Evolutionary conservation across 2,797 vertebrate species (phyloP).

Genomic region (Hybognathus amarus): DNA sequence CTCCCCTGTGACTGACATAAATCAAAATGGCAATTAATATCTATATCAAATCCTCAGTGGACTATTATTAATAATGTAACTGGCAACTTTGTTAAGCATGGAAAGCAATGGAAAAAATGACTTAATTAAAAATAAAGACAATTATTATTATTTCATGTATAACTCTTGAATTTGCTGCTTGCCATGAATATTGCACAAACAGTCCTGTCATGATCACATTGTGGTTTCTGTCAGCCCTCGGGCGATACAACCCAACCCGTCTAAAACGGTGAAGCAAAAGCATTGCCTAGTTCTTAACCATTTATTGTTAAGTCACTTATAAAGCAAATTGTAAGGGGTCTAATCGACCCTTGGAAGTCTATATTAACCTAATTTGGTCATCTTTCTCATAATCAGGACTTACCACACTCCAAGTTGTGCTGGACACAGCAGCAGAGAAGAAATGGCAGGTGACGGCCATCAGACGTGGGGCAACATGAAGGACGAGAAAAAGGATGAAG

Average conservation of each 20-base stretch:
- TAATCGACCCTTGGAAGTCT: not conserved
- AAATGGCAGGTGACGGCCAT: slow-evolving; percentile 99
- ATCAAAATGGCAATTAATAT: slow-evolving; percentile 28
- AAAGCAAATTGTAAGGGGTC: no score
- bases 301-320: not conserved
- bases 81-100: not conserved
- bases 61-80: not conserved
- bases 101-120: not conserved
- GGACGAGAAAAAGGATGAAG: slow-evolving; percentile 97
- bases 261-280: not conserved
- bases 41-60: slow-evolving; percentile 23
- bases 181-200: not conserved
- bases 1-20: slow-evolving; percentile 11
- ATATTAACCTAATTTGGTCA: not conserved
- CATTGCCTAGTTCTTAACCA: not conserved
- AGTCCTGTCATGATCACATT: not conserved
- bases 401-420: slow-evolving; percentile 94
- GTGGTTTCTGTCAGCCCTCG: not conserved
- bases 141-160: not conserved
- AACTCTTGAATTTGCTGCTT: not conserved
- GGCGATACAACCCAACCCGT: no score
- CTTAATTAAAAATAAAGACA: not conserved
- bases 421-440: slow-evolving; percentile 96
- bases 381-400: slow-evolving; percentile 78
- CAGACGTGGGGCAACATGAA: slow-evolving; percentile 99